Evolutionary conservation across 2,113 vertebrate species (phyloP), one percentile per base, ranked within the genome.

Genomic region (Ciconia stormi): DNA sequence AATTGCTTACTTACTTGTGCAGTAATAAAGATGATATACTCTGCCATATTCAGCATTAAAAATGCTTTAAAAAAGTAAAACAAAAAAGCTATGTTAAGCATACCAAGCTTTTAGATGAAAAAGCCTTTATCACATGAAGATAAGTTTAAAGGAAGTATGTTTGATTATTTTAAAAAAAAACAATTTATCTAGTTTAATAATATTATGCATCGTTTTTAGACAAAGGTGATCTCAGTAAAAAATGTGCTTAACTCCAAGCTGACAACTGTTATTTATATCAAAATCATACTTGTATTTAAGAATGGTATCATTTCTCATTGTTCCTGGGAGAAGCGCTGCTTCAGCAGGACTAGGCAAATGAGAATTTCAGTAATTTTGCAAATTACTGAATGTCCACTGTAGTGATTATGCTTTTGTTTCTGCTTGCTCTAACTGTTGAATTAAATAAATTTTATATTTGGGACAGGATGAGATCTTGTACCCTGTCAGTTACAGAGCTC

Each of bases 141-240:
- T 83, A 70, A 87, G 26, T 42, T 32, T 74, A 67, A 89, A 93
- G 61, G 38, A 73, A 89, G 20, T 26, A 13, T 16, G 10, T 38
- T 92, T 92, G 67, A 94, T 92, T 87, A 62, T 77, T 95, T 90
- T 38, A 38, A 38, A n/a, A 70, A 89, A 93, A 83, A 0, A 16
- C 17, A 73, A 26, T 83, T 78, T 83, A 65, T 92, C 55, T 81
- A 42, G 42, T 91, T 92, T 90, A 65, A 49, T 80, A 58, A 73
- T 69, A 58, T 59, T 91, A 55, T 77, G n/a, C 63, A 46, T 70
- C 94, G 52, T 13, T 95, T 93, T 69, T 76, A 89, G 40, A 72
- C 56, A 72, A 34, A 76, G 66, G 16, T 91, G 73, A 88, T 87
- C n/a, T 96, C 93, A 93, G 89, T 63, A 81, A 89, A 97, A 96